Percentiles rank a stretch among this genome's conserved stretches.
These are phyloP conservation scores for Pseudopodoces humilis DNA, from an alignment of 2,113 vertebrate genomes.

Conservation along the genomic window DNA sequence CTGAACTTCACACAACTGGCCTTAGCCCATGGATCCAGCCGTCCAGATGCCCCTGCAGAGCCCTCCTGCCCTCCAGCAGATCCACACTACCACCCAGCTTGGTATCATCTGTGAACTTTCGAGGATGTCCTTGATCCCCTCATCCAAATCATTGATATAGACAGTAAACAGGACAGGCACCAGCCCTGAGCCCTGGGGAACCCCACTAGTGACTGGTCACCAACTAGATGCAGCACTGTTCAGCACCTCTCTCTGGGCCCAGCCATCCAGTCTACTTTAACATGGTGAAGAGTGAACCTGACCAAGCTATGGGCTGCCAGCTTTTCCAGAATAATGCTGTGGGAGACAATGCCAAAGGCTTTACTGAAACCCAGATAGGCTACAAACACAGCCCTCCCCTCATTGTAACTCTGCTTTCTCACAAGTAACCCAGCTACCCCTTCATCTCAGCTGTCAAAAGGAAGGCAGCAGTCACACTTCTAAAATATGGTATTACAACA, in stretches of 20 bases:
- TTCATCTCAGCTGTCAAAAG: neutral
- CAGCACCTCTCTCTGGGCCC: neutral
- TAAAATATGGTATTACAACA: neutral
- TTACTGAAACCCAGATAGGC: neutral
- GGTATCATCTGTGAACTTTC: neutral
- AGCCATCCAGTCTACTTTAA: neutral
- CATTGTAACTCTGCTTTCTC: neutral
- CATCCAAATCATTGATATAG: neutral
- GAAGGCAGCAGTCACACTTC: neutral
- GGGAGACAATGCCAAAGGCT: neutral
- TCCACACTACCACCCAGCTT: neutral
- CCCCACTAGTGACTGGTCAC: neutral
- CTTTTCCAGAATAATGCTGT: neutral
- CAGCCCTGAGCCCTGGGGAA: neutral
- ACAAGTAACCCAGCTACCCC: neutral
- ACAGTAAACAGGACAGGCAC: neutral
- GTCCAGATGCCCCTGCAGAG: neutral
- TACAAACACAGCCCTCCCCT: neutral
- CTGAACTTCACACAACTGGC: rapidly evolving
- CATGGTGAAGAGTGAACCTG: neutral
- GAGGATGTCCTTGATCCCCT: rapidly evolving
- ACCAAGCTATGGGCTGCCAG: neutral
- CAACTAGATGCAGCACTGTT: neutral
- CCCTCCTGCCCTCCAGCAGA: neutral
- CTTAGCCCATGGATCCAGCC: neutral